Base-by-base conservation (phyloP, 2,113 vertebrate species). In the Leptocoma aspasia region DNA sequence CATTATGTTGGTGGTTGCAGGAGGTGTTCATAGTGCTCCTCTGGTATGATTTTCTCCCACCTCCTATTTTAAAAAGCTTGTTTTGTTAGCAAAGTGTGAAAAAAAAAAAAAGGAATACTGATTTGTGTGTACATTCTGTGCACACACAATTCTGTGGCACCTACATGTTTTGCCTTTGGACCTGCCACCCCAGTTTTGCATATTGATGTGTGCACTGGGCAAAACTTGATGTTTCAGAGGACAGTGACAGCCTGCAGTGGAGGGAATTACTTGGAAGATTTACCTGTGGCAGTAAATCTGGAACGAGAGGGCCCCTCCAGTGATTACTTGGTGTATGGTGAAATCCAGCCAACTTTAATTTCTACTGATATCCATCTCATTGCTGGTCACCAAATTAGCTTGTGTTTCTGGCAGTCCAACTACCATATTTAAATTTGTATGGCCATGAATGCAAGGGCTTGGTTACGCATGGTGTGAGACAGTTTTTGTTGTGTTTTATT, bases 81-180 rank as follows among this genome's bases (percentile, higher is more conserved):
- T 26, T 72, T 86, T 54, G 28, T 76, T 83, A 57, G 21, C 7
- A 77, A 53, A 94, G 77, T 50, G 6, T 1, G 9, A 5, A 13
- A 45, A 39, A 60, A 11, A 22, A 33, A 22, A 4, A 18, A 22
- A 27, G 1, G n/a, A 50, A 33, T 6, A 4, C 13, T 33, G 63
- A 8, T 49, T 65, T 49, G 10, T 23, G 12, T 35, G 10, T 50
- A 4, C 1, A 0, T 28, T 17, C n/a, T 24, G 8, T 2, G 1
- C 30, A 61, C 26, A 28, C 35, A 39, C 35, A 39, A 39, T 39
- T 39, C 37, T 28, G 59, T 18, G 16, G 18, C 27, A 64, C 28
- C 16, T 49, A 13, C 9, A 0, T 2, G 20, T 61, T 82, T 79
- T 69, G 17, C 31, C n/a, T 80, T 61, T 41, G 71, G 41, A 47